phyloP scores from a whole-genome alignment of 2,797 vertebrate species.

The Galago senegalensis region DNA sequence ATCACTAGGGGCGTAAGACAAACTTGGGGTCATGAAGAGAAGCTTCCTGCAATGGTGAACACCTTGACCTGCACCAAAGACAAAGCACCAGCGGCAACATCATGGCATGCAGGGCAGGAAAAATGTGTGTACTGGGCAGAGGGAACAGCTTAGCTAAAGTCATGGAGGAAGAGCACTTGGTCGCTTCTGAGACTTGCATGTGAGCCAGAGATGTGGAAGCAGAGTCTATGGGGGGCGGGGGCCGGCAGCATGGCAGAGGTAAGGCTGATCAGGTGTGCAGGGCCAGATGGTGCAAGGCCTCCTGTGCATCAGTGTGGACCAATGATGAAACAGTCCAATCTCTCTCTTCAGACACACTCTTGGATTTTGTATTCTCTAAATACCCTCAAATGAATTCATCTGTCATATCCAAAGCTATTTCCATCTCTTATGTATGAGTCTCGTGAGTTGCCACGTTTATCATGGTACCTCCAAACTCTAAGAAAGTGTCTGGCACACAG shows the following conservation, averaged over 20 bases:
- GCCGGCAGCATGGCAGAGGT: neutral
- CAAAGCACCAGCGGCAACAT: neutral
- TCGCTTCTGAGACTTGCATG: neutral
- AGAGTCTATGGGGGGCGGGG: no score
- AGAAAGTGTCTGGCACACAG: neutral
- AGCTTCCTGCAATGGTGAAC: neutral
- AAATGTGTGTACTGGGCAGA: neutral
- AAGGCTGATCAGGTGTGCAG: neutral
- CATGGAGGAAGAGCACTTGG: neutral
- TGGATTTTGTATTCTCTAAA: neutral
- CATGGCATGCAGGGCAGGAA: neutral
- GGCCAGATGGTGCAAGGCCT: neutral
- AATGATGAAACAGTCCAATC: neutral
- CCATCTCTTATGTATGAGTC: neutral
- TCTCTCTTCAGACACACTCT: neutral
- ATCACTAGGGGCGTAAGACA: neutral
- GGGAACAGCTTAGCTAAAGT: neutral
- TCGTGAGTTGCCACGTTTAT: neutral
- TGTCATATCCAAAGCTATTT: neutral
- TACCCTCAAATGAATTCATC: neutral
- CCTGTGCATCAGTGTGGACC: neutral
- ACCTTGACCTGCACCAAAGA: neutral
- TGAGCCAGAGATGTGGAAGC: neutral
- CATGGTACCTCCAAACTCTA: neutral
- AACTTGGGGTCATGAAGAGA: neutral